These are phyloP conservation scores for Vanessa atalanta DNA, from an alignment of 1,140 invertebrate species.

Conservation along the genomic window DNA sequence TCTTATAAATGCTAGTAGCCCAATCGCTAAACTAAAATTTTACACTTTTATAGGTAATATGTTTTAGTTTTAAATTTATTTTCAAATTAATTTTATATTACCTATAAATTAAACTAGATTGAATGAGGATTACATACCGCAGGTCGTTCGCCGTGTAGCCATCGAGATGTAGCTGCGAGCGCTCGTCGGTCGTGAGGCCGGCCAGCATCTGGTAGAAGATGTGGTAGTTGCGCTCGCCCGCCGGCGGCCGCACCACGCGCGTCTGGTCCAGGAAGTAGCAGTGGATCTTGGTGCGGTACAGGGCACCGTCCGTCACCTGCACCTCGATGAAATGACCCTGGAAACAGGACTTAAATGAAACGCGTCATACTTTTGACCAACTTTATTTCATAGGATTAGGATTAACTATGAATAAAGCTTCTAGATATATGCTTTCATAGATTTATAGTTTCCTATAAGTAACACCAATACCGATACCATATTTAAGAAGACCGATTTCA, in stretches of 20 bases:
- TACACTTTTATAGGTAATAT: no score
- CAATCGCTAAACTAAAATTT: no score
- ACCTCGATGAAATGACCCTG: slow-evolving; percentile 98
- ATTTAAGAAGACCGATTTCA: no score
- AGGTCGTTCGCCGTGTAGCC: slow-evolving; percentile 91
- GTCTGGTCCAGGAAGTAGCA: slow-evolving; percentile 97
- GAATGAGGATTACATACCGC: slow-evolving; percentile 51
- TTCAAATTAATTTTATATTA: no score
- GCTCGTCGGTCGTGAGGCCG: slow-evolving; percentile 92
- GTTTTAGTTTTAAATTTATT: no score
- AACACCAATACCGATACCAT: no score
- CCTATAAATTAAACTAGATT: no score
- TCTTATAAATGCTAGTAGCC: no score
- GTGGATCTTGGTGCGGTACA: slow-evolving; percentile 97
- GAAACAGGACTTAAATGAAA: not conserved
- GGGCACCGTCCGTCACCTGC: slow-evolving; percentile 96
- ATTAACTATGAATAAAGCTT: no score
- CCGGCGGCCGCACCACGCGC: slow-evolving; percentile 91
- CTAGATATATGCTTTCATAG: no score
- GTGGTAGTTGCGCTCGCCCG: slow-evolving; percentile 96
- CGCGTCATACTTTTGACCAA: not conserved
- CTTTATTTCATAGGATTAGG: no score
- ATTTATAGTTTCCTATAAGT: no score
- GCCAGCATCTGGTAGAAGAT: slow-evolving; percentile 99
- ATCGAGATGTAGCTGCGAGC: slow-evolving; percentile 91